These are phyloP conservation scores for Hyperoodon ampullatus DNA, from an alignment of 2,113 vertebrate species.

Conservation along the genomic window DNA sequence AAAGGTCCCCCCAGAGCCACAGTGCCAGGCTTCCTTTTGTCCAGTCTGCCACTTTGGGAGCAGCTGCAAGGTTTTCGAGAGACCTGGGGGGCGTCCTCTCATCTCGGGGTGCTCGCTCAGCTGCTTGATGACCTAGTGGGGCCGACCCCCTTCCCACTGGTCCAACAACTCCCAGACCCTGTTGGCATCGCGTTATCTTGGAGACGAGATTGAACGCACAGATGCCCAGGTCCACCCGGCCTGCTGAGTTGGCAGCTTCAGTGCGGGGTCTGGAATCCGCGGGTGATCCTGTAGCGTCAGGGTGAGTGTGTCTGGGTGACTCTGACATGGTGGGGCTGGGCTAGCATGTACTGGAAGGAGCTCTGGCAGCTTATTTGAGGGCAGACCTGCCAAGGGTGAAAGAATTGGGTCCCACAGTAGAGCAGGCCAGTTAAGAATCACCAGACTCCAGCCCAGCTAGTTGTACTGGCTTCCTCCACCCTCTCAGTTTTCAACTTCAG, in stretches of 20 bases:
- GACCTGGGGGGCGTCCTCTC: background rate
- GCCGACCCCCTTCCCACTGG: background rate
- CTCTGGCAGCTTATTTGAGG: background rate
- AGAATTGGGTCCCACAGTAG: background rate
- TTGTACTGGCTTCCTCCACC: background rate
- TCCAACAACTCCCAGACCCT: background rate
- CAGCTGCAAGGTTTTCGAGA: background rate
- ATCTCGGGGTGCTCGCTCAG: rapidly evolving
- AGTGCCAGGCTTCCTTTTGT: background rate
- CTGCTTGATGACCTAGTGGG: background rate
- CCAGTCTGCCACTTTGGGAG: background rate
- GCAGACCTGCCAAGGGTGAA: background rate
- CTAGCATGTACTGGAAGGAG: background rate
- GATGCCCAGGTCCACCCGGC: rapidly evolving
- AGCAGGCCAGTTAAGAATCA: background rate
- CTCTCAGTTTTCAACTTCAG: background rate
- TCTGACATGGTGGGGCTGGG: too few relatives aligned
- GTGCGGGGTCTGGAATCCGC: background rate
- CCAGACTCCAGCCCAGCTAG: too few relatives aligned
- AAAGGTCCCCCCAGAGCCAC: background rate
- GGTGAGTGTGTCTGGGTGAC: background rate
- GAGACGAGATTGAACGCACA: background rate
- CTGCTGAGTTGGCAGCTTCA: background rate
- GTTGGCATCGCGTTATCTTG: background rate
- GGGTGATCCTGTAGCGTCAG: background rate